Percentiles rank a stretch among this genome's conserved stretches.
Conservation (phyloP, 2,113 vertebrate species). For the Lasiurus cinereus region DNA sequence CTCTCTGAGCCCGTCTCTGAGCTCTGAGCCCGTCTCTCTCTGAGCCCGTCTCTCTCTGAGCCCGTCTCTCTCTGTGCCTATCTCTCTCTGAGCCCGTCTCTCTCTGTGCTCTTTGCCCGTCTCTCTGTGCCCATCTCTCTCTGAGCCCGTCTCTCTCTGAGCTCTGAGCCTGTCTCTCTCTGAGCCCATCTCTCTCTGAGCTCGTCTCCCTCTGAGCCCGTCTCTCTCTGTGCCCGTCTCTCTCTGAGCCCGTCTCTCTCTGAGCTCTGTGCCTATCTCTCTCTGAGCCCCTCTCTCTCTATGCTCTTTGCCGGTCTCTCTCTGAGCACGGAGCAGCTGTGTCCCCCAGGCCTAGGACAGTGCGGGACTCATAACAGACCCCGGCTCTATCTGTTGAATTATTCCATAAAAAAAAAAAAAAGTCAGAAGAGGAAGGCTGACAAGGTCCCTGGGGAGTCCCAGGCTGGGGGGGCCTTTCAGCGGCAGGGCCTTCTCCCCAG, state of each 20-base stretch:
- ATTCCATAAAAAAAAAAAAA: constrained; percentile 10
- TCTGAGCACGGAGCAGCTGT: background rate
- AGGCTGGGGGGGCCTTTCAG: background rate
- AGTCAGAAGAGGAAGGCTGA: background rate
- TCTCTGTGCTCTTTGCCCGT: background rate
- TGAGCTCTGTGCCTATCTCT: too few species aligned
- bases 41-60: too few species aligned
- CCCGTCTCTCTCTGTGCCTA: too few species aligned
- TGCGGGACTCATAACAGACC: background rate
- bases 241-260: too few species aligned
- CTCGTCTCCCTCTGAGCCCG: too few species aligned
- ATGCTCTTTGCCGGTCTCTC: background rate
- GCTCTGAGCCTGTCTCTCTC: too few species aligned
- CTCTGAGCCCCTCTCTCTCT: too few species aligned
- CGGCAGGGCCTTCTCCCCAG: background rate
- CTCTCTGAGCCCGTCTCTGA: too few species aligned
- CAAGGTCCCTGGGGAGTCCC: background rate
- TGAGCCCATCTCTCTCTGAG: too few species aligned
- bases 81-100: constrained; percentile 14
- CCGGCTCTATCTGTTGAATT: background rate
- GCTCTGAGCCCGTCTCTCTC: too few species aligned
- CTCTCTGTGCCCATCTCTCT: background rate
- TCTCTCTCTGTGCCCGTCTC: too few species aligned
- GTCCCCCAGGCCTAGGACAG: background rate
- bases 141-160: too few species aligned